Evolutionary conservation across 2,888 invertebrate species (phyloP), one percentile per base, ranked within the genome.

Genomic region (Neocrepidodera transversa): DNA sequence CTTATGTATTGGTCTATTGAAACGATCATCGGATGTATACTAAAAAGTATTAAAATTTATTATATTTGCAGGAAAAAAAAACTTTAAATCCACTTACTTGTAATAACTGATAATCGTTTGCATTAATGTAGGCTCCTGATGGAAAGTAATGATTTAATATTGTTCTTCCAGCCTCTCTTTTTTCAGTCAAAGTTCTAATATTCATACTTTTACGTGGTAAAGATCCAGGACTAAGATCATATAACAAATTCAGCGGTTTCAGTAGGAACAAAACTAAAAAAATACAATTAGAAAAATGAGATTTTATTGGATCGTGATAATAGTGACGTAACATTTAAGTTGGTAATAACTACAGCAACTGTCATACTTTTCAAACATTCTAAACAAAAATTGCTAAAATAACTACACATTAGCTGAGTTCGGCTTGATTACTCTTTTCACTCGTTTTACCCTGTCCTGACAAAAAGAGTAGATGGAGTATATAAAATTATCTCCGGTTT

Each of bases 161-260:
- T 11, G 45, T 26, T 6, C 40, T 42, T 30, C 66, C 66, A 16
- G 49, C 62, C 20, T 40, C 23, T n/a, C 61, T 36, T 45, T 54
- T 56, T 57, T 64, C 51, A 13, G 45, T 38, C 10, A 20, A 14
- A 1, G 62, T 49, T 23, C 11, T 42, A 7, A 66, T 64, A 40
- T 66, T 66, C 62, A 66, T 63, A 7, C 14, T 32, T 1, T 38
- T 36, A 30, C 47, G 50, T 7, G 64, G 53, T 35, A 66, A 18
- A 3, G 62, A 62, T 7, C 66, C 61, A 26, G 64, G 66, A 38
- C 62, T 63, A 14, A 66, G 5, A 28, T 66, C 66, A 20, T 56
- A 63, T 14, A 64, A 7, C n/a, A 63, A n/a, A 13, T 58, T 55
- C 1, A 68, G 6, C 4, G 66, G 65, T n/a, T 48, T 57, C 7